Percentiles rank a stretch among this genome's conserved stretches.
These are phyloP conservation scores for Caenorhabditis plicata DNA, from an alignment of 2,888 invertebrate genomes.

Conservation along the genomic window DNA sequence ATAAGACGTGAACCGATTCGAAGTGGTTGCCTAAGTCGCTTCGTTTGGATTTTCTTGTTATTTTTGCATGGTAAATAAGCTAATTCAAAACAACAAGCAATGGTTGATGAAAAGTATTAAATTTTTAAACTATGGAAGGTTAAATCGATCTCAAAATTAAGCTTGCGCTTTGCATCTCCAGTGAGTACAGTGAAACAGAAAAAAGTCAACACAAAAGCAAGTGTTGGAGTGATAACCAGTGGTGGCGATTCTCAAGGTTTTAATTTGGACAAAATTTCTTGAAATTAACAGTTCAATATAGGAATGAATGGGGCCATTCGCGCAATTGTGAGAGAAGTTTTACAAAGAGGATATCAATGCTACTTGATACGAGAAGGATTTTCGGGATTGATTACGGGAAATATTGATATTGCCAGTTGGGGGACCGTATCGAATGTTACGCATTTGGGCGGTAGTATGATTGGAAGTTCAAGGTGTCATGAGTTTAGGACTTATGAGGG, in stretches of 20 bases:
- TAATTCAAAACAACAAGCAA: no score
- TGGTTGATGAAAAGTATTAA: no score
- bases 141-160: no score
- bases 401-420: conserved; percentile 93
- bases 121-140: no score
- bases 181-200: no score
- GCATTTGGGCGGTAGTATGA: conserved; percentile 94
- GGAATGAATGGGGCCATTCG: conserved; percentile 98
- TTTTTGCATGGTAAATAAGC: no score
- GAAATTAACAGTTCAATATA: conserved; percentile 66
- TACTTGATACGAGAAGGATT: conserved; percentile 83
- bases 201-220: conserved; percentile 3
- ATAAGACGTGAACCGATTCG: no score
- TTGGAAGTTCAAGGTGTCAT: conserved; percentile 91
- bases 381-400: conserved; percentile 58
- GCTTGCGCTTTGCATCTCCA: no score
- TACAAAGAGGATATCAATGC: conserved; percentile 91
- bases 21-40: no score
- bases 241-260: conserved; percentile 42
- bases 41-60: no score
- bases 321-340: conserved; percentile 93
- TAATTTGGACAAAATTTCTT: not conserved
- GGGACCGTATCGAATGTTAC: conserved; percentile 93
- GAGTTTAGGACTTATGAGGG: conserved; percentile 85
- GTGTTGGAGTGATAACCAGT: conserved; percentile 37